Percentiles rank a stretch among this genome's conserved stretches.
Conservation (phyloP, 2,888 invertebrate species). For the Machimus rusticus region DNA sequence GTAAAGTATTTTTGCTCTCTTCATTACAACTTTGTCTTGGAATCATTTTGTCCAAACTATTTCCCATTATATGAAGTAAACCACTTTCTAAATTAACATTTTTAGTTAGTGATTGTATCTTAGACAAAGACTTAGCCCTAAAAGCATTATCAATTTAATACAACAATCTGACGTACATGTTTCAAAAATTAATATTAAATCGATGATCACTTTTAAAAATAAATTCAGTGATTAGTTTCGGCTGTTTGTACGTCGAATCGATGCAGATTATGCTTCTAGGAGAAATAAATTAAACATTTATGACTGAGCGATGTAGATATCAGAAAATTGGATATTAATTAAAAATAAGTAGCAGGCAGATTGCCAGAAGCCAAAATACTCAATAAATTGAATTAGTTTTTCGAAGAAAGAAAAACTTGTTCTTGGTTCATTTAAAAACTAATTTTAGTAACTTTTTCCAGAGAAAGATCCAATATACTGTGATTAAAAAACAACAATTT, state of each 20-base stretch:
- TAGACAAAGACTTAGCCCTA: neutral
- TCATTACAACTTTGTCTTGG: conserved; percentile 7
- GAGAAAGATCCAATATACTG: too few species aligned
- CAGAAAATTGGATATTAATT: neutral
- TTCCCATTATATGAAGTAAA: conserved; percentile 54
- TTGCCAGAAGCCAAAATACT: too few species aligned
- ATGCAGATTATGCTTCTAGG: neutral
- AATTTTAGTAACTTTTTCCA: too few species aligned
- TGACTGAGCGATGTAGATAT: neutral
- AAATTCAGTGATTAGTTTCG: neutral
- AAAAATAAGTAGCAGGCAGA: neutral
- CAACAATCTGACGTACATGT: neutral
- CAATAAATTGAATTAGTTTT: too few species aligned
- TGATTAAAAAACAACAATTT: too few species aligned
- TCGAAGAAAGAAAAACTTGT: too few species aligned
- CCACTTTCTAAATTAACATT: neutral
- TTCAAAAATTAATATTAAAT: too few species aligned
- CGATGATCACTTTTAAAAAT: neutral
- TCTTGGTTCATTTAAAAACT: too few species aligned
- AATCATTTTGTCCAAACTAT: conserved; percentile 57
- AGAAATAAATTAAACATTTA: neutral
- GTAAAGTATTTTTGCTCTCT: conserved; percentile 48
- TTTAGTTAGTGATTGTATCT: neutral
- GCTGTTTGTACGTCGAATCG: neutral
- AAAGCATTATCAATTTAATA: neutral